Conservation (phyloP, 2,888 invertebrate genomes). For the Zygogramma bicolorata region DNA sequence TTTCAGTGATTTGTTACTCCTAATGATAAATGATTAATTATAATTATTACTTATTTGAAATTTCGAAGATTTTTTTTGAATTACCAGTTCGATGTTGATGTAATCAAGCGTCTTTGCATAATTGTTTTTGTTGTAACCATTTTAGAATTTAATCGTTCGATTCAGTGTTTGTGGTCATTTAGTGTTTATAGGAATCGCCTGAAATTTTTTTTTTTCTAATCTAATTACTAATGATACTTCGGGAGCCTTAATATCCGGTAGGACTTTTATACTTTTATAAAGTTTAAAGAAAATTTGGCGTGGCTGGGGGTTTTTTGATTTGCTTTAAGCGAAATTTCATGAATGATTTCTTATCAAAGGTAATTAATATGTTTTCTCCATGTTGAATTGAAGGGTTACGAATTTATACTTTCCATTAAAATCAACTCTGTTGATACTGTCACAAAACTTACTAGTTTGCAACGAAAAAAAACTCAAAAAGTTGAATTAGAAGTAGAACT, state of each 20-base stretch:
- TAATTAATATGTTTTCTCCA: neutral
- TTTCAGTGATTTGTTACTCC: conserved; percentile 47
- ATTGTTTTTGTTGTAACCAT: conserved; percentile 12
- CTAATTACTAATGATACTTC: conserved; percentile 21
- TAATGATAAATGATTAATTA: conserved; percentile 48
- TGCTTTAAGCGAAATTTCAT: neutral
- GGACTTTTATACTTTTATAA: conserved; percentile 56
- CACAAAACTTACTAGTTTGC: too few relatives aligned
- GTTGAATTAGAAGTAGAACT: too few relatives aligned
- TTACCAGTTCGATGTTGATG: conserved; percentile 15
- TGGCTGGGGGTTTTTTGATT: conserved; percentile 24
- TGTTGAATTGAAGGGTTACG: neutral
- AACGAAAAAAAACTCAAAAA: too few relatives aligned
- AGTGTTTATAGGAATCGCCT: conserved; percentile 20
- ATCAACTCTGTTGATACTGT: neutral
- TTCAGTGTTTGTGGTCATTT: conserved; percentile 20
- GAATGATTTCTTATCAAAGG: neutral
- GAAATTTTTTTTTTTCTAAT: conserved; percentile 38
- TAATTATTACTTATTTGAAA: conserved; percentile 28
- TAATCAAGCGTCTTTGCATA: conserved; percentile 16
- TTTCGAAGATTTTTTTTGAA: conserved; percentile 29
- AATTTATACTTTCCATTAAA: neutral
- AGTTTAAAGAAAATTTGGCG: conserved; percentile 26
- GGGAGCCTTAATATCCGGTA: conserved; percentile 50
- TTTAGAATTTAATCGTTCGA: neutral